These are phyloP conservation scores for Molothrus ater DNA, from an alignment of 2,797 vertebrate genomes.

Conservation along the genomic window DNA sequence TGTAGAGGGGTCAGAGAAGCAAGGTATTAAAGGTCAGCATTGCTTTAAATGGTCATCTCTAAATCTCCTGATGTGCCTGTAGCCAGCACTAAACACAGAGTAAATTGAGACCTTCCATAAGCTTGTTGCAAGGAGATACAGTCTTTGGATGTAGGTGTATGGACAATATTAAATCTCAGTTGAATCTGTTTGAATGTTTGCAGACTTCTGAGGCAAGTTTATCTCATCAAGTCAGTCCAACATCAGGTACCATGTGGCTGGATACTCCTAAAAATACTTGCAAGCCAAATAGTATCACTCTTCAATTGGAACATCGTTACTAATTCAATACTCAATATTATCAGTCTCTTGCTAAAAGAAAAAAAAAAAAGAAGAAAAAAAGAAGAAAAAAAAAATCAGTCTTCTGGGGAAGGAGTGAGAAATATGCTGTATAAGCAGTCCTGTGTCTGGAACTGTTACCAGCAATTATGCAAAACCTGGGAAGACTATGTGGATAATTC, in stretches of 20 bases:
- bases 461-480: neutral
- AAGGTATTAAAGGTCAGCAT: neutral
- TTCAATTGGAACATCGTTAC: neutral
- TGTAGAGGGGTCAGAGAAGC: rapidly evolving
- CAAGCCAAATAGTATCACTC: neutral
- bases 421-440: neutral
- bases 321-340: neutral
- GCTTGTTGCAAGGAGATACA: neutral
- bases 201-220: neutral
- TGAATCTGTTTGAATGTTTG: neutral
- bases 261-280: neutral
- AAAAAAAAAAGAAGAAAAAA: neutral
- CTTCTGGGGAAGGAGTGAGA: neutral
- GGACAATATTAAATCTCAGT: neutral
- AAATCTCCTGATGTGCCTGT: neutral
- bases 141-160: neutral
- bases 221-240: neutral
- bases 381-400: neutral
- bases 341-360: neutral
- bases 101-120: neutral
- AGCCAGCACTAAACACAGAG: neutral
- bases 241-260: neutral
- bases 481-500: neutral
- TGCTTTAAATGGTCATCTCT: neutral
- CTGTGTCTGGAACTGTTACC: neutral